Conservation (phyloP, 1,140 invertebrate genomes). For the Drosophila triauraria region DNA sequence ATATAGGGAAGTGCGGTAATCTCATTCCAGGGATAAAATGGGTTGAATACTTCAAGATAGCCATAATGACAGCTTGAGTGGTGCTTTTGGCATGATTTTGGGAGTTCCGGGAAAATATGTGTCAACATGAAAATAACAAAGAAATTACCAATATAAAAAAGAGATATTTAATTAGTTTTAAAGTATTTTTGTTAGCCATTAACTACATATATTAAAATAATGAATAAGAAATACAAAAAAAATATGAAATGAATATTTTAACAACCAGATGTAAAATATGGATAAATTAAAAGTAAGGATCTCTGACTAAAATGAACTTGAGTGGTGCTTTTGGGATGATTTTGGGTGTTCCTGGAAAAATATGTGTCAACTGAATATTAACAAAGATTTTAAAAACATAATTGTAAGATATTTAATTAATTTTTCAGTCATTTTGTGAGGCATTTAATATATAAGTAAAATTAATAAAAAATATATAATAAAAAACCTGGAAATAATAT, state of each 20-base stretch:
- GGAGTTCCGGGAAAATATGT: not conserved
- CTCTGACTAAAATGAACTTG: not conserved
- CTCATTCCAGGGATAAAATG: not conserved
- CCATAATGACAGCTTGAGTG: slow-evolving; percentile 10
- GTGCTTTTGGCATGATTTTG: not conserved
- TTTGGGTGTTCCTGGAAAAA: too few species aligned
- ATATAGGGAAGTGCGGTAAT: slow-evolving; percentile 26
- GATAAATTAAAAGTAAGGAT: not conserved
- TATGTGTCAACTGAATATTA: too few species aligned
- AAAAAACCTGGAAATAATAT: not conserved
- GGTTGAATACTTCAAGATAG: slow-evolving; percentile 12
- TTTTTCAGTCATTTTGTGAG: not conserved
- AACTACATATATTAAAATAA: too few species aligned
- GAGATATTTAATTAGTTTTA: not conserved
- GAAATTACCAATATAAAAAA: too few species aligned
- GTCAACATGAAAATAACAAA: not conserved
- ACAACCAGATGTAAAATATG: too few species aligned
- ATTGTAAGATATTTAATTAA: not conserved
- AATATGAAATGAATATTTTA: not conserved
- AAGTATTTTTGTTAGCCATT: not conserved
- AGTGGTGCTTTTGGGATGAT: not conserved
- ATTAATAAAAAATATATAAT: not conserved
- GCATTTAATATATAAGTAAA: not conserved
- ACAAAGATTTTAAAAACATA: too few species aligned
- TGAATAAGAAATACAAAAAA: not conserved